Evolutionary conservation across 2,888 invertebrate species (phyloP), one percentile per base, ranked within the genome.

Genomic region (Clitarchus hookeri): DNA sequence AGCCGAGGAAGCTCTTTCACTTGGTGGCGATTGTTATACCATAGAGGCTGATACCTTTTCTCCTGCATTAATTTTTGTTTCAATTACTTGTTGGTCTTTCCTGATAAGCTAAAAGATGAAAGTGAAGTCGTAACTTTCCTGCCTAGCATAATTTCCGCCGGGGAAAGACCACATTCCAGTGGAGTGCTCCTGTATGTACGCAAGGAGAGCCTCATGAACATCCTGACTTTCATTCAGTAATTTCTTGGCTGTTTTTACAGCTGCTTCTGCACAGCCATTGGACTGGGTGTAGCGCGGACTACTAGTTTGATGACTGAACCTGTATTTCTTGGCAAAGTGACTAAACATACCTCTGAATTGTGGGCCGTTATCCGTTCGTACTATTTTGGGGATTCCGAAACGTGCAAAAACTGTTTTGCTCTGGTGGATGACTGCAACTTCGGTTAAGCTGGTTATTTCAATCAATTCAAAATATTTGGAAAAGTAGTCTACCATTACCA

Each of bases 221-320:
- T 65, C 65, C 65, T 23, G 3, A 65, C 65, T 11, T n/a, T 65
- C 16, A 65, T 19, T 65, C n/a, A 12, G n/a, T 23, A 65, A 65
- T 65, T n/a, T 65, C n/a, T 65, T 65, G 19, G 65, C 65, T n/a
- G 65, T 65, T 65, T 65, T 65, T n/a, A 65, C 65, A n/a, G 65
- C 65, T 65, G 65, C 65, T 23, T 65, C 65, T 65, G 65, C 65
- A 65, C 65, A 65, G 8, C 65, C 65, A 65, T 65, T 65, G 19
- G 65, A 65, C 65, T 65, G 65, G 19, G 65, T 6, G 8, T 65
- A 65, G 65, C 16, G n/a, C 0, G 65, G 65, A 65, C n/a, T 65
- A n/a, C 65, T 65, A 23, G 65, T 65, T 65, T 65, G 65, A n/a
- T 65, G 65, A n/a, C 65, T 65, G 65, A 65, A 65, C 3, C 65